Conservation (phyloP, 2,888 invertebrate species). For the Calliphora vomitoria region DNA sequence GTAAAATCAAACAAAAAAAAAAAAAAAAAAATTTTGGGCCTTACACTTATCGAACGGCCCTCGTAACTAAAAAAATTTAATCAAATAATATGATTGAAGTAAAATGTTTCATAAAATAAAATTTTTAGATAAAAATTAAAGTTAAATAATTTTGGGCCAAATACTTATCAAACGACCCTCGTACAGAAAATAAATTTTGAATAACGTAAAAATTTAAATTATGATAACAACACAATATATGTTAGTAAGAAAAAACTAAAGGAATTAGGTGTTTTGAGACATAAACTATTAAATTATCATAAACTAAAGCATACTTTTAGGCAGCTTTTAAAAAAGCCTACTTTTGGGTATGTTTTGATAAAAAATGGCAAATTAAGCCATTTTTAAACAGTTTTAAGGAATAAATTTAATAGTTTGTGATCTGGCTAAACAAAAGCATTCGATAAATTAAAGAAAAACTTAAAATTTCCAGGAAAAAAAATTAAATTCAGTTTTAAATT, state of each 20-base stretch:
- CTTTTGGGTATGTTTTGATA: too few relatives aligned
- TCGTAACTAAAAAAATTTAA: too few relatives aligned
- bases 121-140: too few relatives aligned
- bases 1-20: too few relatives aligned
- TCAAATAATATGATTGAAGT: too few relatives aligned
- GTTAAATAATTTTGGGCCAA: not conserved
- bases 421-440: not conserved
- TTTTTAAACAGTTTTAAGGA: too few relatives aligned
- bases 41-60: too few relatives aligned
- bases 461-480: slow-evolving; percentile 14
- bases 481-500: not conserved
- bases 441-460: not conserved
- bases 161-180: not conserved
- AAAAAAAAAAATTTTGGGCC: too few relatives aligned
- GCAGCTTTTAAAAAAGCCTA: not conserved
- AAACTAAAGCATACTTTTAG: slow-evolving; percentile 36
- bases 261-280: not conserved
- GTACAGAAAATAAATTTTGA: not conserved
- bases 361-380: too few relatives aligned
- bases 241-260: not conserved
- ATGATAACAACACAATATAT: not conserved
- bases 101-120: too few relatives aligned
- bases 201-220: not conserved
- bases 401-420: slow-evolving; percentile 10
- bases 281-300: not conserved